Evolutionary conservation across 2,113 vertebrate species (phyloP), one percentile per base, ranked within the genome.

Genomic region (Esox niger): DNA sequence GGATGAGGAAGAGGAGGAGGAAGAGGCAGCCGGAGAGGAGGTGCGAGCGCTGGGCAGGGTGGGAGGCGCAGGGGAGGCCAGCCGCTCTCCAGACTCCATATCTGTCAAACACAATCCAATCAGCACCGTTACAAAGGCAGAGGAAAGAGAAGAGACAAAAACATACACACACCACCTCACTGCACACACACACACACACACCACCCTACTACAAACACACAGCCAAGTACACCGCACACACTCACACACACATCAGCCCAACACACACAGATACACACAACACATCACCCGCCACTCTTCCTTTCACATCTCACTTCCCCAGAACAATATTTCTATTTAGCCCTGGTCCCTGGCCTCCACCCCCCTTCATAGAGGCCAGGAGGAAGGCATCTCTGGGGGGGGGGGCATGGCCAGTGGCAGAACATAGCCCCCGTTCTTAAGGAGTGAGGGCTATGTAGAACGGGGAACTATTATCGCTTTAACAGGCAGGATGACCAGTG

Each of bases 1-100:
- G 59, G 88, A 84, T 7, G 92, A 74, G n/a, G 93, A 92, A 32
- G 95, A 93, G 2, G 92, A 90, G 59, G 38, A 82, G 46, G 80
- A 91, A 68, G 90, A 88, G 80, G 90, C 57, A 1, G 90, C 32
- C 62, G 94, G 91, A 76, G 95, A 93, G 20, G 93, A 91, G 82
- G 92, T 85, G 85, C 92, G 91, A 89, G 92, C 84, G 82, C 92
- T 86, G 84, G 94, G 92, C 77, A 95, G 94, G 88, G 88, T 91
- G 63, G 95, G 91, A 62, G 94, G 91, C 21, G 93, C 91, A 70
- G 92, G 78, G 58, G 83, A 86, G 31, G 88, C 82, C 88, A 95
- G 87, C 83, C 92, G 82, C 89, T 95, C 94, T 85, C 91, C 93
- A 89, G 94, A 93, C 91, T 95, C 94, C 94, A 95, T 95, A 83